Percentiles rank a stretch among this genome's conserved stretches.
Evolutionary conservation across 2,113 vertebrate species (phyloP).

Genomic region (Ptilorrhoa leucosticta): DNA sequence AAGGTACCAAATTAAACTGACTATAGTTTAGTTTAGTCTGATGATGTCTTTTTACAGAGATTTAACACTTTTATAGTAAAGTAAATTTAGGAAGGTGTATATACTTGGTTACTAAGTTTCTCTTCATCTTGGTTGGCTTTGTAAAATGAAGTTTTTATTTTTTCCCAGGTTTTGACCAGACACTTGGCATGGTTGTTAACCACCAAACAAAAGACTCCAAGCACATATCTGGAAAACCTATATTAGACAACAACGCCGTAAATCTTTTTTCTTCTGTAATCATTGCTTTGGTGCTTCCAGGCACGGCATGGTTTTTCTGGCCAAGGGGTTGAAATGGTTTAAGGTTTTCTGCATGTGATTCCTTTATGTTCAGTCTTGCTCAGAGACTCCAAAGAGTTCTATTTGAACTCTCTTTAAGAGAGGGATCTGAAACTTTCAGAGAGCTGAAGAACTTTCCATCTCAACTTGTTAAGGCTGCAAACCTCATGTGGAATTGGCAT

Average conservation of each 20-base stretch:
- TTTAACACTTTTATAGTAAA: not conserved
- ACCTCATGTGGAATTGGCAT: not conserved
- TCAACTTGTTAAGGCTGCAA: not conserved
- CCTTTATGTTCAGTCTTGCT: not conserved
- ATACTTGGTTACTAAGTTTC: not conserved
- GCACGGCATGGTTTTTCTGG: constrained; percentile 86
- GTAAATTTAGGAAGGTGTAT: not conserved
- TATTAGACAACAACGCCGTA: constrained; percentile 93
- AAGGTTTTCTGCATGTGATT: not conserved
- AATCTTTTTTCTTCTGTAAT: constrained; percentile 93
- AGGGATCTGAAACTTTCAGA: not conserved
- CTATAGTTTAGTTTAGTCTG: not conserved
- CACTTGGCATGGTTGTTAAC: constrained; percentile 84
- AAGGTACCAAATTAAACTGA: not conserved
- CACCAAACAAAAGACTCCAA: constrained; percentile 74
- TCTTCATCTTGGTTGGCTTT: not conserved
- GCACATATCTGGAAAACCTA: constrained; percentile 88
- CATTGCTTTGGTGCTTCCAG: constrained; percentile 84
- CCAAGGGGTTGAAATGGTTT: constrained; percentile 69
- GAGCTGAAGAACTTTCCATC: not conserved
- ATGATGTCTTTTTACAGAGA: not conserved
- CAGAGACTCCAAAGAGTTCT: not conserved
- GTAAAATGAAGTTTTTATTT: not conserved
- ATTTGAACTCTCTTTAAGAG: not conserved
- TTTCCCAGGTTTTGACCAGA: constrained; percentile 84